Percentiles rank a stretch among this genome's conserved stretches.
Evolutionary conservation across 2,797 vertebrate genomes (phyloP).

Genomic region (Geotrypetes seraphini): DNA sequence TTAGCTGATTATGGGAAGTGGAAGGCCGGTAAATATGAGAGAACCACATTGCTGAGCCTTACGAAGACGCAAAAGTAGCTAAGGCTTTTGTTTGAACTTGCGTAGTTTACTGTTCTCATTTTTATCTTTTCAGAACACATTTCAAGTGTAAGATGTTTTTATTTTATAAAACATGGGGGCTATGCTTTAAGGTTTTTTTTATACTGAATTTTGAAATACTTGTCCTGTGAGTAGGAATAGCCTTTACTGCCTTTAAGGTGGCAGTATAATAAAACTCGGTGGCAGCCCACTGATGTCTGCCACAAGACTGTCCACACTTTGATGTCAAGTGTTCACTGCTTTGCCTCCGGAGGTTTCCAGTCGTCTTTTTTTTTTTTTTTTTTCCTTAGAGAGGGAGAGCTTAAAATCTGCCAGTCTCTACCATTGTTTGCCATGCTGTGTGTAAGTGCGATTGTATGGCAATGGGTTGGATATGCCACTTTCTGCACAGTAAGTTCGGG

Average conservation of each 20-base stretch:
- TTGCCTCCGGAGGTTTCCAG: too few relatives aligned
- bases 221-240: constrained; percentile 56
- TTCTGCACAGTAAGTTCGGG: too few relatives aligned
- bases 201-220: constrained; percentile 52
- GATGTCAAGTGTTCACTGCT: constrained; percentile 35
- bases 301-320: constrained; percentile 48
- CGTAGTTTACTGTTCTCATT: constrained; percentile 63
- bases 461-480: too few relatives aligned
- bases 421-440: too few relatives aligned
- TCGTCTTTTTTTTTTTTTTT: too few relatives aligned
- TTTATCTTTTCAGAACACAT: constrained; percentile 68
- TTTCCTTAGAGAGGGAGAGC: too few relatives aligned
- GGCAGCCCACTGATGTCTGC: constrained; percentile 64
- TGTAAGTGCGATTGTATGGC: too few relatives aligned
- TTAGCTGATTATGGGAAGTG: constrained; percentile 74
- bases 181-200: constrained; percentile 85
- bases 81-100: constrained; percentile 63
- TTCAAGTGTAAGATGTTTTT: constrained; percentile 61
- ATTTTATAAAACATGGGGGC: constrained; percentile 77
- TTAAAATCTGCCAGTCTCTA: too few relatives aligned
- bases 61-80: constrained; percentile 58
- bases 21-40: constrained; percentile 48
- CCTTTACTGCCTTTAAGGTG: constrained; percentile 61
- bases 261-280: constrained; percentile 58
- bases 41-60: constrained; percentile 66